A percentile compares a stretch with the other conserved stretches of the same genome.
Conservation (phyloP, 2,888 invertebrate genomes). For the Amphipyra berbera region DNA sequence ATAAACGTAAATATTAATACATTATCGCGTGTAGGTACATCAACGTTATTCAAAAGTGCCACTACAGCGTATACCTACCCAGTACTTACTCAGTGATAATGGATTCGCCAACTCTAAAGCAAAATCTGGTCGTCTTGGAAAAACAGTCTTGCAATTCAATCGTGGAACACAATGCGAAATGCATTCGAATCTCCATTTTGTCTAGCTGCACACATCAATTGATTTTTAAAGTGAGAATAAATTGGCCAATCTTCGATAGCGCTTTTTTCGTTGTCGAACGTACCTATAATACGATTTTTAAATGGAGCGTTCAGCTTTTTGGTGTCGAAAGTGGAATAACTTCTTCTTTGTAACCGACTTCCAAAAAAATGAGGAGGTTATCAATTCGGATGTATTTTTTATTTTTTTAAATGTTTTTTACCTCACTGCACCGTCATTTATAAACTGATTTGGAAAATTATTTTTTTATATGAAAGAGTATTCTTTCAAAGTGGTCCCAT, state of each 20-base stretch:
- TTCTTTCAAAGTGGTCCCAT: too few relatives aligned
- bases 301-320: conserved; percentile 23
- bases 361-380: too few relatives aligned
- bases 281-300: conserved; percentile 31
- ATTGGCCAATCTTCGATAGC: conserved; percentile 51
- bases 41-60: too few relatives aligned
- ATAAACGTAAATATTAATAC: too few relatives aligned
- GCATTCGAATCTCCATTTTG: conserved; percentile 54
- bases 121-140: conserved; percentile 36
- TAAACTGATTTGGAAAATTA: too few relatives aligned
- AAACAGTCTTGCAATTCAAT: conserved; percentile 51
- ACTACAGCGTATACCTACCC: not conserved
- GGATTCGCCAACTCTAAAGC: conserved; percentile 26
- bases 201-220: conserved; percentile 55
- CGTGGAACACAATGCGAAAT: conserved; percentile 46
- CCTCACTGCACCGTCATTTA: too few relatives aligned
- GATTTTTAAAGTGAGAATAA: conserved; percentile 59
- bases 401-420: too few relatives aligned
- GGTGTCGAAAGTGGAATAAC: not conserved
- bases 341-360: not conserved
- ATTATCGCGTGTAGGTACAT: too few relatives aligned
- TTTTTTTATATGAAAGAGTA: too few relatives aligned
- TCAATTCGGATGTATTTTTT: too few relatives aligned
- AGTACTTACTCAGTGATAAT: conserved; percentile 24
- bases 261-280: conserved; percentile 37